Evolutionary conservation across 2,113 vertebrate genomes (phyloP).

Genomic region (Hiodon tergisus): DNA sequence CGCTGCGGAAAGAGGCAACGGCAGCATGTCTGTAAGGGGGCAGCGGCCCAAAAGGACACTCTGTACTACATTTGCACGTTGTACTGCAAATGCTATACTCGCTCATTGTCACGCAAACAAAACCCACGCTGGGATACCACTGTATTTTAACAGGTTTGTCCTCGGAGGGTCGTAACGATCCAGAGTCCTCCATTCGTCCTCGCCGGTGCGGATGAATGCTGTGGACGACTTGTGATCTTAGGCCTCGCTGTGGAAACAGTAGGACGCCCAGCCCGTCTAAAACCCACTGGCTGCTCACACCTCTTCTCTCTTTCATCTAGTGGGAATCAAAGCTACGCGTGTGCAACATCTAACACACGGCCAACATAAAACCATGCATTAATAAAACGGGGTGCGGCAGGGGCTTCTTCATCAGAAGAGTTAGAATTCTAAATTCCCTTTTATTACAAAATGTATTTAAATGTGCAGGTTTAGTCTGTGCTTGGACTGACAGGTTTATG

Average conservation of each 20-base stretch:
- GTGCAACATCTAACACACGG: conserved; percentile 21
- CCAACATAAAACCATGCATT: not conserved
- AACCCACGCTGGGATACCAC: conserved; percentile 25
- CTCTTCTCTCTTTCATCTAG: conserved; percentile 37
- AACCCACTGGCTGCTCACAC: conserved; percentile 23
- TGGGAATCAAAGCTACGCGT: conserved; percentile 28
- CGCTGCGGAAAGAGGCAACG: conserved; percentile 6
- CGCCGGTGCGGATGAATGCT: conserved; percentile 40
- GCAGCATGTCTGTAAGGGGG: not conserved
- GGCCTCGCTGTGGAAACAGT: conserved; percentile 47
- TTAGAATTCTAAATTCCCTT: not conserved
- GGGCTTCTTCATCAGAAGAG: not conserved
- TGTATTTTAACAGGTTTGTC: conserved; percentile 31
- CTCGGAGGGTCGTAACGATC: conserved; percentile 27
- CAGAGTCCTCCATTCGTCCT: conserved; percentile 23
- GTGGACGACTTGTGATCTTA: conserved; percentile 43
- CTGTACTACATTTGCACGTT: conserved; percentile 13
- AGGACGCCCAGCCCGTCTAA: conserved; percentile 43
- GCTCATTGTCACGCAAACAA: conserved; percentile 24
- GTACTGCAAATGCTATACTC: conserved; percentile 17
- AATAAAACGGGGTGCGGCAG: not conserved
- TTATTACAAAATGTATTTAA: not conserved
- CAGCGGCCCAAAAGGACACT: not conserved
- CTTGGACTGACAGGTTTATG: too few relatives aligned
- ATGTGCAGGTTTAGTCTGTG: not conserved